phyloP scores from a whole-genome alignment of 2,888 invertebrate genomes.

The Drosophila anomalata region DNA sequence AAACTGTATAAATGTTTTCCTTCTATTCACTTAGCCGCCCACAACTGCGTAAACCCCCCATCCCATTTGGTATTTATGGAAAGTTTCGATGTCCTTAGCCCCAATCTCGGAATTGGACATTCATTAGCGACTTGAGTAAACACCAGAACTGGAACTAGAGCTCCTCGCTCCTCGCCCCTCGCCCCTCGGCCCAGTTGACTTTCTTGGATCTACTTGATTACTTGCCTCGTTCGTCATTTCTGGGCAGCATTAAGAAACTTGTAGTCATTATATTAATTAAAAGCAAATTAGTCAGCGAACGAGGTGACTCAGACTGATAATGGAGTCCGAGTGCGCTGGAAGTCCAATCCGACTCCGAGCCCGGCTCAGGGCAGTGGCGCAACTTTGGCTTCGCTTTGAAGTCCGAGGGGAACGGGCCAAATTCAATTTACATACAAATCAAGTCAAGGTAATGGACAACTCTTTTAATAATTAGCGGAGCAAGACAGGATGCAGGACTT shows the following conservation, averaged over 20 bases:
- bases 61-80: constrained; percentile 19
- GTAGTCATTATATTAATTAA: constrained; percentile 79
- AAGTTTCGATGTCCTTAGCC: neutral
- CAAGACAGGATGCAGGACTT: constrained; percentile 24
- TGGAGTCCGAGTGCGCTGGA: constrained; percentile 10
- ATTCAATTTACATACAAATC: constrained; percentile 81
- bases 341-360: constrained; percentile 30
- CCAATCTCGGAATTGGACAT: constrained; percentile 5
- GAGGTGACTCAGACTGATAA: constrained; percentile 46
- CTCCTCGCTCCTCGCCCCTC: too few relatives aligned
- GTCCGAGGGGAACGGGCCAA: constrained; percentile 42
- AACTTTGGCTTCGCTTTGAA: constrained; percentile 68
- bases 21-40: constrained; percentile 15
- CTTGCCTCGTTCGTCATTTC: constrained; percentile 55
- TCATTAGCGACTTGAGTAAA: constrained; percentile 31
- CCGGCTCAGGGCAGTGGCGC: constrained; percentile 9
- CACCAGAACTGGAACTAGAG: constrained; percentile 1
- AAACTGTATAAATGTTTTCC: constrained; percentile 22
- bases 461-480: constrained; percentile 60
- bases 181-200: constrained; percentile 1
- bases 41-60: constrained; percentile 8
- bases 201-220: constrained; percentile 47
- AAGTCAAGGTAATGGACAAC: constrained; percentile 56
- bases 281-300: constrained; percentile 72
- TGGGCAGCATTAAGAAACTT: constrained; percentile 69